Evolutionary conservation across 2,797 vertebrate genomes (phyloP).

Genomic region (Graptemys geographica): DNA sequence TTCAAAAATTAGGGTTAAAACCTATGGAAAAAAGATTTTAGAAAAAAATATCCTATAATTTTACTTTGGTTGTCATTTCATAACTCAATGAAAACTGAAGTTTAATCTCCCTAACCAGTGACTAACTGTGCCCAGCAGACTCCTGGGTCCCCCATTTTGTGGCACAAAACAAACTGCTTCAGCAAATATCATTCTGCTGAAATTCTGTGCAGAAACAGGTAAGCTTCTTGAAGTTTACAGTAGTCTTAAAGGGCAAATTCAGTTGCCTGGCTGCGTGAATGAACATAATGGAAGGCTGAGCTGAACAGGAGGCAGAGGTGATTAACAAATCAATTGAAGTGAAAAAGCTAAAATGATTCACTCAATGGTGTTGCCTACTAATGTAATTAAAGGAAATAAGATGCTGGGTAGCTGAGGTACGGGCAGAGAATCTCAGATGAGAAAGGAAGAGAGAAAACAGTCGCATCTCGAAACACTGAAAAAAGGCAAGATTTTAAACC

Average conservation of each 20-base stretch:
- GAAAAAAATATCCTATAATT: rapidly evolving
- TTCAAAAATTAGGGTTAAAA: background rate
- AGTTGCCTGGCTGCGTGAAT: constrained; percentile 15
- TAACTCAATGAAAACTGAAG: background rate
- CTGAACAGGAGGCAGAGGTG: constrained; percentile 22
- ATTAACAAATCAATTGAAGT: constrained; percentile 44
- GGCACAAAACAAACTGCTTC: background rate
- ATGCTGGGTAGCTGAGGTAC: background rate
- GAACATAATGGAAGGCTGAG: background rate
- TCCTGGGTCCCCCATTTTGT: background rate
- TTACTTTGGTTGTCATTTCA: background rate
- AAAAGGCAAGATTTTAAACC: background rate
- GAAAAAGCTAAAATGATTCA: constrained; percentile 19
- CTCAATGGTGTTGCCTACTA: background rate
- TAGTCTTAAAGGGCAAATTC: constrained; percentile 44
- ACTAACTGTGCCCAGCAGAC: background rate
- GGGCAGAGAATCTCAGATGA: background rate
- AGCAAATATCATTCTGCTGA: constrained; percentile 1
- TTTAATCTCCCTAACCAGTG: background rate
- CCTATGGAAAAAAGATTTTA: background rate
- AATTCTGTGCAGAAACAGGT: constrained; percentile 1
- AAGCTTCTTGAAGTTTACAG: background rate
- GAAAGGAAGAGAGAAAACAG: background rate
- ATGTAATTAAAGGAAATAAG: constrained; percentile 7
- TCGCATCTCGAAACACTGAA: background rate